Conservation (phyloP, 2,888 invertebrate genomes). For the Deladenus siricidicola region DNA sequence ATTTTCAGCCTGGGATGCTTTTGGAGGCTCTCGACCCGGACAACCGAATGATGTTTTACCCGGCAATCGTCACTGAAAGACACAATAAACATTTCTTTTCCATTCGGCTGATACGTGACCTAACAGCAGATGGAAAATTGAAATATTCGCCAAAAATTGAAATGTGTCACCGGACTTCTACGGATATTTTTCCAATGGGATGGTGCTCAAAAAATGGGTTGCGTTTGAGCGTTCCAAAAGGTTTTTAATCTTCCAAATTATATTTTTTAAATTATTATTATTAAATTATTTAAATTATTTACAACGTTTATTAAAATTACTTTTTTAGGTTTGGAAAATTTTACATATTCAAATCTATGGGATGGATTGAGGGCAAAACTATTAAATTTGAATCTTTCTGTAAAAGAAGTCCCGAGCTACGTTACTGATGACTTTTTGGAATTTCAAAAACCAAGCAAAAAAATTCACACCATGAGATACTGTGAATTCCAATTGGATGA, state of each 20-base stretch:
- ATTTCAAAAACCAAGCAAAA: not conserved
- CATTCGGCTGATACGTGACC: not conserved
- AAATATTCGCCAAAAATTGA: slow-evolving; percentile 2
- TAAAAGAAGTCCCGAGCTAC: not conserved
- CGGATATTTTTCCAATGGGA: slow-evolving; percentile 1
- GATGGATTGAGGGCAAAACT: not conserved
- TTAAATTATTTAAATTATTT: too few species aligned
- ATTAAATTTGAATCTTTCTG: not conserved
- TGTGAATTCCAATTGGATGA: slow-evolving; percentile 7
- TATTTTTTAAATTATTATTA: too few species aligned
- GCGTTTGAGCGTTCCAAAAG: too few species aligned
- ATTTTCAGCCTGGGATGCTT: slow-evolving; percentile 12
- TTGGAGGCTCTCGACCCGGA: slow-evolving; percentile 20
- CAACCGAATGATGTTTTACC: slow-evolving; percentile 12
- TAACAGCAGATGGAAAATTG: not conserved
- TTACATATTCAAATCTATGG: slow-evolving; percentile 3
- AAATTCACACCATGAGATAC: not conserved
- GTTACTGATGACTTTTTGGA: not conserved
- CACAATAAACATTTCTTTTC: slow-evolving; percentile 17
- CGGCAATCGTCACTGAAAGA: slow-evolving; percentile 18
- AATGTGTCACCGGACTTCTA: not conserved
- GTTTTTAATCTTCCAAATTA: too few species aligned
- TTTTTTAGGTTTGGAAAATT: too few species aligned
- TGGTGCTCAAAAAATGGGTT: slow-evolving; percentile 5
- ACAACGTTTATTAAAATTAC: too few species aligned